These are phyloP conservation scores for Meloidogyne chitwoodi DNA, from an alignment of 1,140 invertebrate species.

Conservation along the genomic window DNA sequence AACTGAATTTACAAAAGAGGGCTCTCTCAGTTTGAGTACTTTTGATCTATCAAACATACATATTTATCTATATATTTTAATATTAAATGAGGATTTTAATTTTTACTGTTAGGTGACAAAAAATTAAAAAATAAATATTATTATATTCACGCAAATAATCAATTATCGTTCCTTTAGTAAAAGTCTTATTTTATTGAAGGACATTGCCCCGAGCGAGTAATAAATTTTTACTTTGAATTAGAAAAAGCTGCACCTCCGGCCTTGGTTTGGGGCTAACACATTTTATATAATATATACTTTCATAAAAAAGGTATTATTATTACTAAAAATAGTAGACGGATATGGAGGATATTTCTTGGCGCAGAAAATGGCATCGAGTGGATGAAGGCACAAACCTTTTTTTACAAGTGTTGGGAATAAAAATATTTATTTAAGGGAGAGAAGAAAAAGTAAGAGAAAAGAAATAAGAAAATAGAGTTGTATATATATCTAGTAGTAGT, in stretches of 20 bases:
- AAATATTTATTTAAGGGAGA: too few relatives aligned
- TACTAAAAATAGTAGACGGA: neutral
- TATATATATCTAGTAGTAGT: neutral
- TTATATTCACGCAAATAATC: neutral
- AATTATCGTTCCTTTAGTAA: neutral
- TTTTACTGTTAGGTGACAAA: neutral
- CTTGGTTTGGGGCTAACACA: neutral
- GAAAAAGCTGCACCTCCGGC: neutral
- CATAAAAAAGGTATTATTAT: neutral
- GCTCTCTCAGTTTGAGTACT: too few relatives aligned
- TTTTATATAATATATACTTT: neutral
- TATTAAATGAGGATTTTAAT: neutral
- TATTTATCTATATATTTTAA: too few relatives aligned
- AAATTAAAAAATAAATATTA: neutral
- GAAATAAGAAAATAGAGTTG: neutral
- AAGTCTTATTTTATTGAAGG: neutral
- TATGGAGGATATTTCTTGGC: neutral
- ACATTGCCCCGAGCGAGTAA: neutral
- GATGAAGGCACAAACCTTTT: neutral
- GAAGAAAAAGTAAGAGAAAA: neutral
- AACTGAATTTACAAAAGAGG: too few relatives aligned
- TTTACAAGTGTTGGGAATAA: neutral
- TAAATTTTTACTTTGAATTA: neutral
- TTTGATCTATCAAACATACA: neutral
- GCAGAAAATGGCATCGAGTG: neutral